Conservation (phyloP, 1,140 invertebrate genomes). For the Popillia japonica region DNA sequence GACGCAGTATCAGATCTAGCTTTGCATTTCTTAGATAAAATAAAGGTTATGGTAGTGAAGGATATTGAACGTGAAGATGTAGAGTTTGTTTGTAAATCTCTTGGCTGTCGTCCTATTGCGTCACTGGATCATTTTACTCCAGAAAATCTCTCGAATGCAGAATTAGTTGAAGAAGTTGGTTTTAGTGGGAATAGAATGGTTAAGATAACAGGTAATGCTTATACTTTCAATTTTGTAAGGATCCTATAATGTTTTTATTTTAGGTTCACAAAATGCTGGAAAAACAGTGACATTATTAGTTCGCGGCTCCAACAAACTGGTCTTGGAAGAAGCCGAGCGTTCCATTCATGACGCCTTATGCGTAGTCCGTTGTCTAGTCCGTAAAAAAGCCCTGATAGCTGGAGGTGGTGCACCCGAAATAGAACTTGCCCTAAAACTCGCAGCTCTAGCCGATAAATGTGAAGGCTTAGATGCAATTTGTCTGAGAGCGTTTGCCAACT, state of each 20-base stretch:
- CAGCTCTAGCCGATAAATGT: constrained; percentile 82
- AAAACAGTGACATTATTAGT: constrained; percentile 93
- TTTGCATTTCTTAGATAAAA: constrained; percentile 98
- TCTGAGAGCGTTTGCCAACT: constrained; percentile 92
- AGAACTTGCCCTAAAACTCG: constrained; percentile 87
- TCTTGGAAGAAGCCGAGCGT: constrained; percentile 93
- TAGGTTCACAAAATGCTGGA: constrained; percentile 86
- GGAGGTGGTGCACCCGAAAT: constrained; percentile 98
- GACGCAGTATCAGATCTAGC: constrained; percentile 98
- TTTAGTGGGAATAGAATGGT: constrained; percentile 93
- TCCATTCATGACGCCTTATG: constrained; percentile 98
- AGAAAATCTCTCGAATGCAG: constrained; percentile 91
- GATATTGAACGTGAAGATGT: constrained; percentile 98
- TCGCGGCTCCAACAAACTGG: constrained; percentile 96
- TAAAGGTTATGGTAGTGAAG: constrained; percentile 99
- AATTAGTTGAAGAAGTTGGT: constrained; percentile 93
- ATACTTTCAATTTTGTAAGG: too few relatives aligned
- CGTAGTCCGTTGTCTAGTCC: constrained; percentile 93
- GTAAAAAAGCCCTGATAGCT: constrained; percentile 88
- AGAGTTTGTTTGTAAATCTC: constrained; percentile 95
- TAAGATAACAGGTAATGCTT: constrained; percentile 72
- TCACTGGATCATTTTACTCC: constrained; percentile 96
- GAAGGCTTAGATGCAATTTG: constrained; percentile 96
- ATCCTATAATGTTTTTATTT: not conserved
- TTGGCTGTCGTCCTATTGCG: constrained; percentile 96